Conservation (phyloP, 2,888 invertebrate genomes). For the Malachius bipustulatus region DNA sequence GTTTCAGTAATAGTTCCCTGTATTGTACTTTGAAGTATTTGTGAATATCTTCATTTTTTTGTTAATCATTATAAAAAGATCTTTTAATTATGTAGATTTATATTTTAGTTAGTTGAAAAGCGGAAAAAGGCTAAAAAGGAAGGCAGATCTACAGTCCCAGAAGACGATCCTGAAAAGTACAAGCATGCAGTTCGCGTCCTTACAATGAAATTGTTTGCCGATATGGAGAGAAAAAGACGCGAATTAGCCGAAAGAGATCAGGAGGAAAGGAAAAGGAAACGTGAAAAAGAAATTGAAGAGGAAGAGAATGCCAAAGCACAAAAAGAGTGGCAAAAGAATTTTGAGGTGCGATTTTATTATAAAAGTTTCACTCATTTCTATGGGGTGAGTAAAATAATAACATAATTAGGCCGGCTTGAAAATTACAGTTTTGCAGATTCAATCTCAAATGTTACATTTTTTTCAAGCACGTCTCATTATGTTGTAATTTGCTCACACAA, state of each 20-base stretch:
- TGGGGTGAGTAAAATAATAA: no score
- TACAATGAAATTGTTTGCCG: constrained; percentile 94
- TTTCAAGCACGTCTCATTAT: no score
- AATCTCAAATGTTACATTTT: no score
- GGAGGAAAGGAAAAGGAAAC: constrained; percentile 86
- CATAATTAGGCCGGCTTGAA: no score
- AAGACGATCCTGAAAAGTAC: constrained; percentile 73
- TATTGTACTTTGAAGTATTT: no score
- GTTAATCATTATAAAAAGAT: no score
- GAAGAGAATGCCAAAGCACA: constrained; percentile 83
- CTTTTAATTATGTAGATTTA: constrained; percentile 1
- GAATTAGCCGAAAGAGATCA: constrained; percentile 80
- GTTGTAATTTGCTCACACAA: no score
- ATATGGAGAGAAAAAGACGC: constrained; percentile 85
- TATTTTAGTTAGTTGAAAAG: constrained; percentile 74
- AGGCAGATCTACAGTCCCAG: constrained; percentile 74
- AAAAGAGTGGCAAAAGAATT: constrained; percentile 97
- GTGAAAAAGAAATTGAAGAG: constrained; percentile 86
- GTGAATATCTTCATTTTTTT: no score
- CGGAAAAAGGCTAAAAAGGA: constrained; percentile 90
- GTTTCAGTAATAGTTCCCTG: no score
- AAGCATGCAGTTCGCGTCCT: constrained; percentile 95
- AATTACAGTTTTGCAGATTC: no score
- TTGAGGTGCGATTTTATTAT: constrained; percentile 69
- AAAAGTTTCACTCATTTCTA: no score